Evolutionary conservation across 2,797 vertebrate species (phyloP).

Genomic region (Enteromius anoplus): DNA sequence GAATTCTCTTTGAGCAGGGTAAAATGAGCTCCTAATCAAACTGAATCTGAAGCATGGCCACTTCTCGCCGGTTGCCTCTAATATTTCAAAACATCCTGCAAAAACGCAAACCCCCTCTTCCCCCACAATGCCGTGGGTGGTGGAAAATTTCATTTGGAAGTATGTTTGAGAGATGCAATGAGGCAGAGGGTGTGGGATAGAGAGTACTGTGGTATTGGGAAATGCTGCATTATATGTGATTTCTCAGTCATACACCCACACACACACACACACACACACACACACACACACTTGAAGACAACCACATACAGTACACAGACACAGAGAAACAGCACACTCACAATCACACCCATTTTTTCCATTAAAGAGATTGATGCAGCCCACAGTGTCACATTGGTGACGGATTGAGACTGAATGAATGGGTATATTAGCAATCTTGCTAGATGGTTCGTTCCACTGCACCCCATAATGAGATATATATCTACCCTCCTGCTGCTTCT

Average conservation of each 20-base stretch:
- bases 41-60: slow-evolving; percentile 21
- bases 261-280: too few species aligned
- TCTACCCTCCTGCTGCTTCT: slow-evolving; percentile 22
- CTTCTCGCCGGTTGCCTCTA: slow-evolving; percentile 26
- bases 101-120: slow-evolving; percentile 24
- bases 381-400: slow-evolving; percentile 71
- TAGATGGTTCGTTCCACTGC: slow-evolving; percentile 56
- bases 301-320: slow-evolving; percentile 1
- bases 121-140: slow-evolving; percentile 15
- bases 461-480: slow-evolving; percentile 37
- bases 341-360: slow-evolving; percentile 67
- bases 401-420: slow-evolving; percentile 75
- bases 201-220: slow-evolving; percentile 35
- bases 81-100: slow-evolving; percentile 42
- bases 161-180: slow-evolving; percentile 27
- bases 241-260: slow-evolving; percentile 34
- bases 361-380: slow-evolving; percentile 80
- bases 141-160: slow-evolving; percentile 23
- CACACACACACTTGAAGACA: slow-evolving; percentile 10
- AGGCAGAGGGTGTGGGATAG: slow-evolving; percentile 25
- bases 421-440: slow-evolving; percentile 75
- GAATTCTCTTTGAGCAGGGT: slow-evolving; percentile 32
- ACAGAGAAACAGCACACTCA: slow-evolving; percentile 9
- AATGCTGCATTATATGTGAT: slow-evolving; percentile 43
- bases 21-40: slow-evolving; percentile 32